Base-by-base conservation (phyloP, 2,113 vertebrate genomes). In the Callaeas wilsoni region DNA sequence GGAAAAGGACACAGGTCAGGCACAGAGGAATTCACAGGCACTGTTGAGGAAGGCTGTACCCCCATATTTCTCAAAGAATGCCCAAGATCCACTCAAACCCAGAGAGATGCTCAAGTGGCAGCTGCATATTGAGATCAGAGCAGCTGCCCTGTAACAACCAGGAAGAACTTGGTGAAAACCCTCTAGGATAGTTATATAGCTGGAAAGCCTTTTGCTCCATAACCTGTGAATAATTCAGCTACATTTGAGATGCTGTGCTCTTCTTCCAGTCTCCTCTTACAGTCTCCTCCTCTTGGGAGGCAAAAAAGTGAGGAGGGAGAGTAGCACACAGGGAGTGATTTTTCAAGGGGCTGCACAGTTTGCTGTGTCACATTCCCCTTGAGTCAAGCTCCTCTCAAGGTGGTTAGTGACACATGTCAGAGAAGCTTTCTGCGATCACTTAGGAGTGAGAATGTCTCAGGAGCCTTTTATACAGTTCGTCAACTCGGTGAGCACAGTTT, bases 391-490 rank as follows among this genome's bases (percentile, higher is more conserved):
- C 32, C 89, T 52, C 47, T 90, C 76, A 86, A 92, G 91, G 82
- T 84, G 68, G 65, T 52, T 39, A 35, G 50, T 32, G 59, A 77
- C 79, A 90, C 46, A 44, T 26, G 60, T 57, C 75, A 94, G n/a
- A 74, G 87, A 62, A 86, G 56, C 41, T 85, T 87, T 84, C 70
- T 91, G 59, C 33, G 33, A 77, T 78, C 80, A 80, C 4, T 89
- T 76, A 92, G 77, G 49, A 96, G 44, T 39, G 39, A 90, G 92
- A 96, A 74, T 16, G 37, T 91, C 83, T 93, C 91, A 77, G 20
- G 65, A 95, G 63, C 52, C 81, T 89, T 93, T 92, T 67, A 53
- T 56, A 85, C 88, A 96, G 88, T 90, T 95, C 91, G 93, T 90
- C 78, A 84, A 67, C 68, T 90, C 29, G 3, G 69, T 17, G 21